Base-by-base conservation (phyloP, 2,113 vertebrate genomes). In the Pseudopipra pipra region DNA sequence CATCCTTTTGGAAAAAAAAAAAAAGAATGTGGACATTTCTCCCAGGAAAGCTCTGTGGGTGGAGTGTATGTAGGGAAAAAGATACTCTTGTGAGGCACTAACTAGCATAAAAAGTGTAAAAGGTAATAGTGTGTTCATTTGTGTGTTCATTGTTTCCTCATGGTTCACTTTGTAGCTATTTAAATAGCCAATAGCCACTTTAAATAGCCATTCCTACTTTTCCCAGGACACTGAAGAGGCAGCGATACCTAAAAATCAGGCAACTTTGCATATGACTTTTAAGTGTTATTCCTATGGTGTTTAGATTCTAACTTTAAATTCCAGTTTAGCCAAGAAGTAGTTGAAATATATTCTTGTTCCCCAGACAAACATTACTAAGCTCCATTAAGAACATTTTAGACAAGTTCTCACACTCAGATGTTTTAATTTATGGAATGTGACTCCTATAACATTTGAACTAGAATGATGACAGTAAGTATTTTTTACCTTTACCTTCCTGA, bases 121-220 rank as follows among this genome's bases (percentile, higher is more conserved):
- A 43, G 30, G 30, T 58, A 76, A 25, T 9, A 28, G 22, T 0
- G 0, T 68, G 39, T 80, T 84, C 2, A 47, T 14, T 59, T 74
- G 3, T 55, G 39, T 31, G 16, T 4, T 61, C 41, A 6, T 14
- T 66, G 11, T 67, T 82, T 62, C 55, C 19, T 87, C 43, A 19
- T 1, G 4, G 2, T 12, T 72, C 70, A 23, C 25, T 56, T 10
- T 51, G 22, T 12, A 81, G 30, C 11, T 66, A 35, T 65, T 63
- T 65, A 68, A 81, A 28, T 39, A 73, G 13, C 13, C 43, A 67
- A 27, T 3, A 70, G 6, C 6, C 41, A 27, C 35, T 49, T 68
- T 39, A 87, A 61, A 72, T 39, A 58, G 12, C 28, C 31, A 27
- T 74, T 74, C 17, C 20, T 7, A 6, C n/a, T 12, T 39, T 89